Conservation (phyloP, 2,888 invertebrate genomes). For the Timema cristinae region DNA sequence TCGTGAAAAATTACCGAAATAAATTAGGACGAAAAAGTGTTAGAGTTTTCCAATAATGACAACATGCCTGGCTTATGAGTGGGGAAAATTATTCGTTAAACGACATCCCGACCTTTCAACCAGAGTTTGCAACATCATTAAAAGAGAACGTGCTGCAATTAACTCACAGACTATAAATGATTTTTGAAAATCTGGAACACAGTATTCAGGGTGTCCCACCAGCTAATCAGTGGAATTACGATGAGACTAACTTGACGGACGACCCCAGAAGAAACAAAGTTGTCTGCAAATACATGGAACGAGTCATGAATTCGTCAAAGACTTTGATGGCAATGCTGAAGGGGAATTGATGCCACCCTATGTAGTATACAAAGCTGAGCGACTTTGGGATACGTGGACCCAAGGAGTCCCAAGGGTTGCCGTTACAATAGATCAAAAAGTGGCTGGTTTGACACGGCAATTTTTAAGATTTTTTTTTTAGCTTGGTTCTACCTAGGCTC, state of each 20-base stretch:
- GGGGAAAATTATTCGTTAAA: too few species aligned
- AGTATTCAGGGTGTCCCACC: constrained; percentile 30
- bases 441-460: constrained; percentile 42
- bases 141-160: constrained; percentile 31
- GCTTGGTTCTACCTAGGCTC: constrained; percentile 36
- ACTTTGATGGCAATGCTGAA: constrained; percentile 38
- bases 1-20: not conserved
- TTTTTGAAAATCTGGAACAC: constrained; percentile 32
- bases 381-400: constrained; percentile 43
- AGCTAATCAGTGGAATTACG: constrained; percentile 39
- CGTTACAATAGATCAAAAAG: constrained; percentile 41
- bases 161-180: constrained; percentile 27
- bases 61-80: too few species aligned
- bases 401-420: constrained; percentile 39
- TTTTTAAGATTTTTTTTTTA: constrained; percentile 39
- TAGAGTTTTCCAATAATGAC: too few species aligned
- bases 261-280: constrained; percentile 39
- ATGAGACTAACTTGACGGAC: constrained; percentile 40
- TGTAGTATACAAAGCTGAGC: constrained; percentile 43
- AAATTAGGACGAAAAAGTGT: not conserved
- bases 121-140: not conserved
- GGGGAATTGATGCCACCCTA: constrained; percentile 42
- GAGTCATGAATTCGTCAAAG: constrained; percentile 41
- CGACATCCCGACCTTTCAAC: too few species aligned
- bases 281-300: constrained; percentile 40